These are phyloP conservation scores for Octodonta nipae DNA, from an alignment of 2,888 invertebrate species.

Conservation along the genomic window DNA sequence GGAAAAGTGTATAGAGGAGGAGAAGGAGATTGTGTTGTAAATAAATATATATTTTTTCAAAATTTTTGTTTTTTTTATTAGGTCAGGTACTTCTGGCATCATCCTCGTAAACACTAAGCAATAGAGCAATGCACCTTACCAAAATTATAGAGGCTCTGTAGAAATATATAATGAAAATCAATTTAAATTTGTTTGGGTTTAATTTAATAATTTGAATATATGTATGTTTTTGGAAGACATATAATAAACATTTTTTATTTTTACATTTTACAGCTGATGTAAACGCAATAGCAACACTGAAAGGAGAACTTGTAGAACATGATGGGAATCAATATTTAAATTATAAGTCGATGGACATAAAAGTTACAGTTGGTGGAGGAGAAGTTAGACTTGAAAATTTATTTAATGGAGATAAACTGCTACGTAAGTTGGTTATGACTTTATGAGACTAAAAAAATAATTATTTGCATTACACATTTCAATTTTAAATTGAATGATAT, in stretches of 20 bases:
- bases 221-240: not conserved
- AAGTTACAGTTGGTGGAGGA: conserved; percentile 38
- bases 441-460: too few relatives aligned
- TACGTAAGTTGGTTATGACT: conserved; percentile 29
- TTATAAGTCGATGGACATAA: conserved; percentile 35
- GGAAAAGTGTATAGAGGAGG: too few relatives aligned
- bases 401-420: conserved; percentile 40
- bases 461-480: too few relatives aligned
- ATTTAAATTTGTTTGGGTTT: too few relatives aligned
- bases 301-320: conserved; percentile 28
- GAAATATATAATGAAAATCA: too few relatives aligned
- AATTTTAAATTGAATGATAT: not conserved
- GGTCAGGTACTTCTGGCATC: too few relatives aligned
- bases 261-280: conserved; percentile 24
- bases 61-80: too few relatives aligned
- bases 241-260: not conserved
- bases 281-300: conserved; percentile 19
- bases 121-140: too few relatives aligned
- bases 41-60: too few relatives aligned
- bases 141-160: too few relatives aligned
- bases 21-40: too few relatives aligned
- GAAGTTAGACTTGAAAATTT: conserved; percentile 38
- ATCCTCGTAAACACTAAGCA: too few relatives aligned
- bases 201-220: not conserved
- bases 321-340: conserved; percentile 35